Conservation (phyloP, 2,888 invertebrate species). For the Agrotis segetum region DNA sequence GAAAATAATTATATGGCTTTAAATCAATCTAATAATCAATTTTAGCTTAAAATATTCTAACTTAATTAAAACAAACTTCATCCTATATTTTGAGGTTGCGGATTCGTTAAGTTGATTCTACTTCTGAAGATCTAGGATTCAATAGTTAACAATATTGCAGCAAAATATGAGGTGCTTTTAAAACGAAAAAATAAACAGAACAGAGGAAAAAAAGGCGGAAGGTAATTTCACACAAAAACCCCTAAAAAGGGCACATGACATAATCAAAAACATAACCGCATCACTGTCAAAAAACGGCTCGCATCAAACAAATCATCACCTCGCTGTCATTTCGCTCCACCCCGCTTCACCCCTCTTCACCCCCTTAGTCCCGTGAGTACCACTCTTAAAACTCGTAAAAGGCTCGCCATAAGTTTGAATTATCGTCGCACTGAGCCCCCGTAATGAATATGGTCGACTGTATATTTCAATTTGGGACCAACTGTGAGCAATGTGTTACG, state of each 20-base stretch:
- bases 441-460: conserved; percentile 88
- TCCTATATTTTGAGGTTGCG: no score
- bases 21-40: no score
- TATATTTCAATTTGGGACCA: conserved; percentile 87
- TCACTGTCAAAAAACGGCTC: conserved; percentile 39
- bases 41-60: neutral
- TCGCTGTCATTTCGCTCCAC: conserved; percentile 55
- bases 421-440: conserved; percentile 78
- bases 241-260: conserved; percentile 4
- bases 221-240: neutral
- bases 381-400: conserved; percentile 86
- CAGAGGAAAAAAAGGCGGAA: no score
- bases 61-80: neutral
- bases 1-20: no score
- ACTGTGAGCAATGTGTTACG: conserved; percentile 75
- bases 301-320: conserved; percentile 56
- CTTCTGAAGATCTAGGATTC: no score
- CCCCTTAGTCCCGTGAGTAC: conserved; percentile 72
- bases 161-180: no score
- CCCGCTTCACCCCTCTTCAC: conserved; percentile 54
- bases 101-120: no score
- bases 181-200: neutral
- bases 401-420: conserved; percentile 86
- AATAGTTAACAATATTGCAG: no score
- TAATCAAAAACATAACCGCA: conserved; percentile 41